phyloP scores from a whole-genome alignment of 64 coral and sea anemone species.

The Platygyra sinensis region DNA sequence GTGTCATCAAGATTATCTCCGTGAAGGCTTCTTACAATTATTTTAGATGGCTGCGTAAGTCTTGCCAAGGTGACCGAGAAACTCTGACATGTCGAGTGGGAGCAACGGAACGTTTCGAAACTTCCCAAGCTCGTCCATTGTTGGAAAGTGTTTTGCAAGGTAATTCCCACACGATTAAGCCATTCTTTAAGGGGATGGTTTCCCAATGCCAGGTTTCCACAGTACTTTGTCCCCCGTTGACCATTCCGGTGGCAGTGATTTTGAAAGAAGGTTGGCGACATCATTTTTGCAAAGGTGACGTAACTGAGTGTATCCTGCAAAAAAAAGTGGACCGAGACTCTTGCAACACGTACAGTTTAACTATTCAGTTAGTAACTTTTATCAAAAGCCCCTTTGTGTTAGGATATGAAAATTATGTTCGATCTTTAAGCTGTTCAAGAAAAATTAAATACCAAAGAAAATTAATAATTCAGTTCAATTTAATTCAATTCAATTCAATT shows the following conservation, averaged over 20 bases:
- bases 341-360: not conserved
- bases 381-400: too few species aligned
- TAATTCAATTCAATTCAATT: too few species aligned
- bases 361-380: too few species aligned
- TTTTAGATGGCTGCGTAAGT: constrained; percentile 43
- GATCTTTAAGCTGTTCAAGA: too few species aligned
- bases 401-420: too few species aligned
- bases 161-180: constrained; percentile 69
- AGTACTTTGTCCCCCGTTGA: not conserved
- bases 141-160: constrained; percentile 41
- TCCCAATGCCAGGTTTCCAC: constrained; percentile 46
- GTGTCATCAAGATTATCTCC: constrained; percentile 33
- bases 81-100: constrained; percentile 30
- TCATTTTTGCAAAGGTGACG: constrained; percentile 1
- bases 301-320: constrained; percentile 46
- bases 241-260: constrained; percentile 52
- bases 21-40: constrained; percentile 43
- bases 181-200: constrained; percentile 39
- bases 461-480: too few species aligned
- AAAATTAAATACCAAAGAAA: too few species aligned
- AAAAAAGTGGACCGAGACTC: not conserved
- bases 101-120: constrained; percentile 60
- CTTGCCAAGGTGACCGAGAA: constrained; percentile 15
- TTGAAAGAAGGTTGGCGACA: constrained; percentile 19
- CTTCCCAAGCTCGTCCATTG: constrained; percentile 10